Evolutionary conservation across 2,888 invertebrate species (phyloP), one percentile per base, ranked within the genome.

Genomic region (Drosophila histrio): DNA sequence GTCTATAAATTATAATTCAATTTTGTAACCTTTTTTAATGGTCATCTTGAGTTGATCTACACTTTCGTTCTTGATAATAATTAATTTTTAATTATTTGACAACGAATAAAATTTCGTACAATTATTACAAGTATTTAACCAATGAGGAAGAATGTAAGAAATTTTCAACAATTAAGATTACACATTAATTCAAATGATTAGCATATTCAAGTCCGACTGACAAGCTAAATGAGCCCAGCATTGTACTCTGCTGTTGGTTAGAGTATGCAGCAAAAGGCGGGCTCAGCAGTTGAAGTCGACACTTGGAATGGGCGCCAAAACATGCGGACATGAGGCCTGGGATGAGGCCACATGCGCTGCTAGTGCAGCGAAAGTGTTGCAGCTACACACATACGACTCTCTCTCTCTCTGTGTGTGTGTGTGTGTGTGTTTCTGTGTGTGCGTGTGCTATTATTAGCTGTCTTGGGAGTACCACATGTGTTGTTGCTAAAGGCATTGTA

Each of bases 401-500:
- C n/a, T n/a, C n/a, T n/a, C n/a, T n/a, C 62, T 19, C 13, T 39
- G 60, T 44, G 28, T 47, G 24, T 21, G 41, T 21, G 28, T 57
- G 41, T 39, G 43, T 34, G 38, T 22, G 34, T 50, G 38, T n/a
- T 39, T 54, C 15, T 32, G 57, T 47, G 61, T 47, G 28, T 53
- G 28, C 43, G 44, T 46, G 58, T 30, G 80, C 75, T 77, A 77
- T 78, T 67, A 60, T 74, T 71, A 73, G 73, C 71, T 58, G 22
- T 49, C 41, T 64, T 56, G 62, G 41, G 34, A 58, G 62, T 68
- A 72, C 73, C 87, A 89, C 86, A 88, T 79, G 84, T 87, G 81
- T 74, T 81, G 81, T 57, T 64, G 72, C 70, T 50, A 77, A 81
- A 81, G 76, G 79, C 85, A 79, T 81, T 81, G 82, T 84, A 81